These are phyloP conservation scores for Rissa tridactyla DNA, from an alignment of 2,113 vertebrate species.

Conservation along the genomic window DNA sequence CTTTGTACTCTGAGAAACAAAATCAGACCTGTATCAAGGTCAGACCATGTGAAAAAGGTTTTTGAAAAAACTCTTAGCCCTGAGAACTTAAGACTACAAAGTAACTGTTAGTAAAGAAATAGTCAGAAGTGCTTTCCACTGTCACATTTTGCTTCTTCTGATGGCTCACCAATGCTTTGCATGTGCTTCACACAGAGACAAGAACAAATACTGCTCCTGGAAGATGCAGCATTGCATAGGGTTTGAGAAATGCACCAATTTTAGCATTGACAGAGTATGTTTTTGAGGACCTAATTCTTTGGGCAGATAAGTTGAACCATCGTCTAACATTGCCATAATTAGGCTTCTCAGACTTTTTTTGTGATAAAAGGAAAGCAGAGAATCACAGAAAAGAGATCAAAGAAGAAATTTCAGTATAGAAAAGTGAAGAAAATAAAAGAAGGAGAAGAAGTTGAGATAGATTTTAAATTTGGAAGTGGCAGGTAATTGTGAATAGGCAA, in stretches of 20 bases:
- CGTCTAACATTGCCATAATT: not conserved
- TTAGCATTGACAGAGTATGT: not conserved
- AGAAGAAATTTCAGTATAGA: not conserved
- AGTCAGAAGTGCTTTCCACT: not conserved
- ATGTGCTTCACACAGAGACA: not conserved
- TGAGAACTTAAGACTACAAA: not conserved
- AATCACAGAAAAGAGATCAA: not conserved
- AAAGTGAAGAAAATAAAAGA: not conserved
- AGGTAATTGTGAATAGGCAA: not conserved
- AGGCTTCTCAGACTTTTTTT: not conserved
- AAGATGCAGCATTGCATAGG: not conserved
- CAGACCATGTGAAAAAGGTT: not conserved
- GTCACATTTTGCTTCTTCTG: not conserved
- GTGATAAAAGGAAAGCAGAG: not conserved
- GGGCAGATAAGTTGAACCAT: not conserved
- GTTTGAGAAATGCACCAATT: not conserved
- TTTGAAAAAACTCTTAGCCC: not conserved
- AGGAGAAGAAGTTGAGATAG: not conserved
- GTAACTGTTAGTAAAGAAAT: not conserved
- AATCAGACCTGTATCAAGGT: not conserved
- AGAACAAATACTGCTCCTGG: not conserved
- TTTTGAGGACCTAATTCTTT: not conserved
- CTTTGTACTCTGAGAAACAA: not conserved
- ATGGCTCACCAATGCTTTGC: not conserved
- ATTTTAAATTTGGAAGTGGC: not conserved